Conservation (phyloP, 2,113 vertebrate species). For the Colius striatus region DNA sequence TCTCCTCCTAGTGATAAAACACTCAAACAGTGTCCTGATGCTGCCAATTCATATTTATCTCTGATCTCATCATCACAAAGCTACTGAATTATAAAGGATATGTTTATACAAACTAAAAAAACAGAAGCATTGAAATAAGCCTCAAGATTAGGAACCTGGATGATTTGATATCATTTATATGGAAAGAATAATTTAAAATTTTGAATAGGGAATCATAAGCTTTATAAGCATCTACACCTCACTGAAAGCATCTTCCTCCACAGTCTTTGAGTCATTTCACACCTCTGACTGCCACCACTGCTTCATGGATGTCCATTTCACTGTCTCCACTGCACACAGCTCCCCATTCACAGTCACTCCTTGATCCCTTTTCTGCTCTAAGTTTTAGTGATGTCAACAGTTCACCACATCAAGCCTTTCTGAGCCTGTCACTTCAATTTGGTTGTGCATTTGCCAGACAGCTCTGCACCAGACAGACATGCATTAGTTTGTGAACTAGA, state of each 20-base stretch:
- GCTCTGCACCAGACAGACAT: background rate
- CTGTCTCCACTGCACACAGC: background rate
- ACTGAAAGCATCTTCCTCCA: background rate
- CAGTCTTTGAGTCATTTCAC: background rate
- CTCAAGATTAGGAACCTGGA: background rate
- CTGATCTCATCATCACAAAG: background rate
- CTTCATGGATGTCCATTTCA: background rate
- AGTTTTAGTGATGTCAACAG: background rate
- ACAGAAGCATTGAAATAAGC: background rate
- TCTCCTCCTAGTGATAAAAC: background rate
- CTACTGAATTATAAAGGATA: background rate
- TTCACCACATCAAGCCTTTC: background rate
- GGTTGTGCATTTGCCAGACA: background rate
- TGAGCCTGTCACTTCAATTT: background rate
- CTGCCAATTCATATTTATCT: background rate
- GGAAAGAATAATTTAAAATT: background rate
- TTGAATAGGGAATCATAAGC: background rate
- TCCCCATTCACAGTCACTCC: background rate
- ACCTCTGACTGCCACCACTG: background rate
- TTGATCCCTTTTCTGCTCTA: background rate
- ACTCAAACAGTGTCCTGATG: background rate
- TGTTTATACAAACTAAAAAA: background rate
- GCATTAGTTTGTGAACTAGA: background rate
- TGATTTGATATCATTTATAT: background rate
- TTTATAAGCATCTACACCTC: background rate